Evolutionary conservation across 2,888 invertebrate genomes (phyloP), one percentile per base, ranked within the genome.

Genomic region (Pollenia griseotomentosa): DNA sequence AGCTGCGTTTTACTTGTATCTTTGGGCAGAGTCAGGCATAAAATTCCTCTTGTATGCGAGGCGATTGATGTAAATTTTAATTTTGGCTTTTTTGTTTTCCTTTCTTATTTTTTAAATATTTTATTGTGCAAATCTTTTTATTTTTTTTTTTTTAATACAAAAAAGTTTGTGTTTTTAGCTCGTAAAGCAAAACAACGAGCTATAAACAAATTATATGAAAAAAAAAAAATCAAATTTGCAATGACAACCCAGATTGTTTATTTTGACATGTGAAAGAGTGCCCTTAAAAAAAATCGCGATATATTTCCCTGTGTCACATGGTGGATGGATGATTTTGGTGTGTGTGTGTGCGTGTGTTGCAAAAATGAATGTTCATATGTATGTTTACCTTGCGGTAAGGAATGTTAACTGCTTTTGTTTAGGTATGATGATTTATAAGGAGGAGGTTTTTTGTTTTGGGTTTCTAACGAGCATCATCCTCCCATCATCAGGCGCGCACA

Each of bases 31-130:
- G 44, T 8, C 9, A 19, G 12, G 42, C 55, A 74, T 19, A 73
- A 66, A 66, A 81, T 73, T 68, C 57, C 79, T 78, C 88, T 89
- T 86, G 80, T 84, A 87, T 57, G 70, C 78, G 23, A 63, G 61
- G 88, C 90, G 88, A 87, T 84, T 85, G 73, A 81, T 79, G 87
- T 82, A 83, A 81, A 83, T 87, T 63, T 80, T 79, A 74, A 73
- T 84, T 84, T 79, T 68, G 68, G n/a, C 61, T 71, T 61, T 63
- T 53, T 65, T 23, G 68, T 48, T 51, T 70, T 61, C 33, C 33
- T 40, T 53, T 55, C 33, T 51, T 33, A 7, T n/a, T 40, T 46
- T 53, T 57, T 59, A 12, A 23, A 59, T 46, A 68, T 66, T 73
- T 79, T 79, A 23, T 70, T 86, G 55, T 79, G 78, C 57, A 83